Conservation (phyloP, 2,888 invertebrate genomes). For the Lasioglossum figueresi region DNA sequence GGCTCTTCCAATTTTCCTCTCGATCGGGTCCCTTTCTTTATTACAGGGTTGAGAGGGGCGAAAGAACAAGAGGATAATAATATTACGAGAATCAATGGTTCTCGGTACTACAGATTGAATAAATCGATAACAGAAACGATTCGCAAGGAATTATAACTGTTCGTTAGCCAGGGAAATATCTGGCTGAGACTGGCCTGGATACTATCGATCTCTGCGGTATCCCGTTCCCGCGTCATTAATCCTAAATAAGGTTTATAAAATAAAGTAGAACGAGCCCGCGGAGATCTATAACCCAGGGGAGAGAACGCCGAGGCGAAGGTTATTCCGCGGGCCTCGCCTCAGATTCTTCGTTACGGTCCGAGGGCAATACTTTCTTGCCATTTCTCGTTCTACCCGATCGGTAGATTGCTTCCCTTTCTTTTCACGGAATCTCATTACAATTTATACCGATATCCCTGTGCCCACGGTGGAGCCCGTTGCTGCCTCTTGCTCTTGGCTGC, state of each 20-base stretch:
- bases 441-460: slow-evolving; percentile 29
- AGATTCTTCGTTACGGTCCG: slow-evolving; percentile 57
- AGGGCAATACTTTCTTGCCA: slow-evolving; percentile 45
- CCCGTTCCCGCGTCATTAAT: slow-evolving; percentile 68
- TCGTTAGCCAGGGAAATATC: slow-evolving; percentile 61
- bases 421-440: slow-evolving; percentile 31
- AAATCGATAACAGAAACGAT: slow-evolving; percentile 40
- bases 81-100: background rate
- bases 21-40: background rate
- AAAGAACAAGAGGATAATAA: slow-evolving; percentile 24
- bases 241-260: slow-evolving; percentile 72
- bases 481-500: background rate
- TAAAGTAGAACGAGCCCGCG: slow-evolving; percentile 58
- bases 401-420: slow-evolving; percentile 18
- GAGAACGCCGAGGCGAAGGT: slow-evolving; percentile 53
- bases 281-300: slow-evolving; percentile 65
- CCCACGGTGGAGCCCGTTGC: background rate
- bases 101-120: slow-evolving; percentile 32
- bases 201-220: slow-evolving; percentile 65
- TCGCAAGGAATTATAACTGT: slow-evolving; percentile 53
- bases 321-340: slow-evolving; percentile 55
- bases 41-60: background rate
- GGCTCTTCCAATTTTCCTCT: background rate
- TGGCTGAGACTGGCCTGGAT: slow-evolving; percentile 50
- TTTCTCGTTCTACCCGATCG: slow-evolving; percentile 25